phyloP scores from a whole-genome alignment of 1,140 invertebrate genomes.

The Paracyclopina nana region DNA sequence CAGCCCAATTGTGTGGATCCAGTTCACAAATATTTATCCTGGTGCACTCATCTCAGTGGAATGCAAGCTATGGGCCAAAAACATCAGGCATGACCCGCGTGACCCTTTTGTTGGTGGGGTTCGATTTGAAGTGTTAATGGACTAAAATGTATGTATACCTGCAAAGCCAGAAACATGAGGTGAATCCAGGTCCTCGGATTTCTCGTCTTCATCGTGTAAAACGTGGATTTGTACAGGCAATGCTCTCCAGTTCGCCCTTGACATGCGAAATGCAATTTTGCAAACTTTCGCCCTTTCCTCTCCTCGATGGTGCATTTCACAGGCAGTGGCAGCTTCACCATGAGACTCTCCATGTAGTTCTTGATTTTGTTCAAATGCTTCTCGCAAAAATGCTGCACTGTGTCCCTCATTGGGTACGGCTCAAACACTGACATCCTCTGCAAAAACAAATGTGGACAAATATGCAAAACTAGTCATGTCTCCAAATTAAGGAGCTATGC shows the following conservation, averaged over 20 bases:
- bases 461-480: too few relatives aligned
- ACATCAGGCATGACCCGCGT: constrained; percentile 11
- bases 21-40: neutral
- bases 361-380: constrained; percentile 80
- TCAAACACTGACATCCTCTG: constrained; percentile 64
- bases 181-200: constrained; percentile 78
- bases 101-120: constrained; percentile 4
- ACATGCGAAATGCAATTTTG: constrained; percentile 72
- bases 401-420: constrained; percentile 65
- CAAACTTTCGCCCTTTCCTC: constrained; percentile 56
- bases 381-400: constrained; percentile 80
- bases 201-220: constrained; percentile 66
- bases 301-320: constrained; percentile 77
- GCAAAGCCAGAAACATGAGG: constrained; percentile 78
- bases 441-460: constrained; percentile 16
- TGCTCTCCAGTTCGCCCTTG: constrained; percentile 51
- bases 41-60: constrained; percentile 3
- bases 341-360: constrained; percentile 67
- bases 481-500: too few relatives aligned
- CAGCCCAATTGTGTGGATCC: neutral
- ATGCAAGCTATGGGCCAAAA: constrained; percentile 11
- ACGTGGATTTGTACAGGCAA: constrained; percentile 65
- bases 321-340: constrained; percentile 58
- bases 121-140: constrained; percentile 12
- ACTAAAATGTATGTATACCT: constrained; percentile 29